Evolutionary conservation across 2,797 vertebrate species (phyloP), one percentile per base, ranked within the genome.

Genomic region (Sandelia bainsii): DNA sequence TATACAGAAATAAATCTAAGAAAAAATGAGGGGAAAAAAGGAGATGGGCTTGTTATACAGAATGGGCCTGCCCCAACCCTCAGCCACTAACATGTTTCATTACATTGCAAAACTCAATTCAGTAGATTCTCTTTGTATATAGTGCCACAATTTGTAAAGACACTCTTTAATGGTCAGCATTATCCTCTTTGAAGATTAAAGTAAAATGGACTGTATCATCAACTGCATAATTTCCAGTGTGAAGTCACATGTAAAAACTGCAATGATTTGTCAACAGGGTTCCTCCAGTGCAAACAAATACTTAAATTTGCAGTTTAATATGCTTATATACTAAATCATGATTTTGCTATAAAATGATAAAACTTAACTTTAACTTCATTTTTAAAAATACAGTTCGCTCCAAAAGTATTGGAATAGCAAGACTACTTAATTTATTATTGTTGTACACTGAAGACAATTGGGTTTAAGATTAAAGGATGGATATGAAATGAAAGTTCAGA

Each of bases 31-130:
- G 27, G 0, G 20, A 64, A 74, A 67, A 84, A 88, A 84, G 90
- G 81, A 63, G 70, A 79, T 86, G 91, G 88, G 89, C 90, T 94
- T 94, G 92, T 95, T 93, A 72, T 93, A 86, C 90, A 96, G 91
- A 94, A 95, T 92, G 90, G 93, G 14, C 8, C 10, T 49, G 4
- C 5, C 85, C 39, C 7, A 54, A 51, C 25, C 2, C 67, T 49
- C 40, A 27, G n/a, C 68, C 34, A 61, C 52, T 87, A 69, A 90
- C 86, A 25, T 5, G 92, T 89, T 92, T 92, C 92, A 84, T 83
- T 83, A 66, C 45, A 83, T 87, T 91, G 91, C 86, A 92, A 90
- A 89, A 87, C 19, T 16, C 32, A 34, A 10, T 45, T 34, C 11
- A 49, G 23, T 58, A n/a, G 0, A 44, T 42, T 52, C 8, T 49